Conservation (phyloP, 2,888 invertebrate species). For the Zaprionus bogoriensis region DNA sequence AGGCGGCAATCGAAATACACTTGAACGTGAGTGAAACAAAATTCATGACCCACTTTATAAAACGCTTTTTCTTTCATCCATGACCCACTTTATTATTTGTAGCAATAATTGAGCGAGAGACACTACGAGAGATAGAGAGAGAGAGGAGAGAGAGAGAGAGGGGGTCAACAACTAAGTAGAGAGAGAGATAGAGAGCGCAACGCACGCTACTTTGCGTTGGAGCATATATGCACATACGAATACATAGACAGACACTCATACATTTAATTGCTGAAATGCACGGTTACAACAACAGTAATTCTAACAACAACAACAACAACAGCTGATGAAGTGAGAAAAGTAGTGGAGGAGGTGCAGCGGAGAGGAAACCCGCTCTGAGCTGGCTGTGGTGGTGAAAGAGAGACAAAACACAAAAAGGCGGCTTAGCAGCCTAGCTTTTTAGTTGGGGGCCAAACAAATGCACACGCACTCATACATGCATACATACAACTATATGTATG, state of each 20-base stretch:
- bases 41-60: constrained; percentile 82
- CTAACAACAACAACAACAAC: constrained; percentile 38
- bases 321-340: constrained; percentile 61
- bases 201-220: constrained; percentile 17
- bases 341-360: neutral
- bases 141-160: constrained; percentile 9
- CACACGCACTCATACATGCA: neutral
- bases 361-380: neutral
- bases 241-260: constrained; percentile 51
- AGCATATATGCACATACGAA: constrained; percentile 72
- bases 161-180: constrained; percentile 7
- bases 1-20: constrained; percentile 79
- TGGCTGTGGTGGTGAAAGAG: neutral
- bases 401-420: neutral
- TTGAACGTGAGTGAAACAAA: constrained; percentile 82
- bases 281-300: constrained; percentile 41
- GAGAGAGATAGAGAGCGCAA: constrained; percentile 9
- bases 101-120: constrained; percentile 58
- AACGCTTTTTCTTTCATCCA: constrained; percentile 82
- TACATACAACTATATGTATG: neutral
- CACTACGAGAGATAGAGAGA: constrained; percentile 1
- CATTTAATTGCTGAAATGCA: constrained; percentile 76
- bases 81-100: constrained; percentile 81
- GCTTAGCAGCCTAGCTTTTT: constrained; percentile 48
- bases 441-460: constrained; percentile 37